Percentiles rank a stretch among this genome's conserved stretches.
phyloP scores from a whole-genome alignment of 1,140 invertebrate genomes.

The Pteromalus puparum region DNA sequence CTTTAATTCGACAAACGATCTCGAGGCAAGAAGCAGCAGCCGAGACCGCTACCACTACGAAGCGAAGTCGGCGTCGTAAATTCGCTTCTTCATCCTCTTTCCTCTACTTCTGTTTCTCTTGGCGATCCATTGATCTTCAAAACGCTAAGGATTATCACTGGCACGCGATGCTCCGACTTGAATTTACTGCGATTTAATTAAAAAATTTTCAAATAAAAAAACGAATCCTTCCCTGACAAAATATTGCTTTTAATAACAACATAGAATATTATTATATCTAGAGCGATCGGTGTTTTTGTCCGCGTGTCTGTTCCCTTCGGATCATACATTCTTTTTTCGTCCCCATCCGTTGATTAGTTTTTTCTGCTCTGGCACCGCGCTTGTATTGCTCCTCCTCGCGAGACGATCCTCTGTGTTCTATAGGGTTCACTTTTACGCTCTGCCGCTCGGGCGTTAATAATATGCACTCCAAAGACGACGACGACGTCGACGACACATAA shows the following conservation, averaged over 20 bases:
- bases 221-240: too few relatives aligned
- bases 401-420: not conserved
- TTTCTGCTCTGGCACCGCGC: not conserved
- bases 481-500: not conserved
- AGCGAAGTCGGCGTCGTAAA: constrained; percentile 4
- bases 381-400: not conserved
- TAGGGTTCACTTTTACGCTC: constrained; percentile 24
- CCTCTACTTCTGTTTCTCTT: not conserved
- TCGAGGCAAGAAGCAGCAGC: not conserved
- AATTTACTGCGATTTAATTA: too few relatives aligned
- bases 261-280: not conserved
- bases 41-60: not conserved
- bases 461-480: not conserved
- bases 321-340: not conserved
- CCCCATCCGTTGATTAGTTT: not conserved
- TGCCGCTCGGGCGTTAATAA: constrained; percentile 23
- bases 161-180: not conserved
- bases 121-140: not conserved
- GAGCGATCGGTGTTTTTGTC: not conserved
- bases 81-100: not conserved
- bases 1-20: constrained; percentile 41
- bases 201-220: too few relatives aligned
- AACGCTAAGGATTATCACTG: not conserved
- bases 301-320: not conserved
- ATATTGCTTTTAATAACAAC: not conserved